A percentile compares a stretch with the other conserved stretches of the same genome.
Evolutionary conservation across 1,140 invertebrate species (phyloP).

Genomic region (Megalopta genalis): DNA sequence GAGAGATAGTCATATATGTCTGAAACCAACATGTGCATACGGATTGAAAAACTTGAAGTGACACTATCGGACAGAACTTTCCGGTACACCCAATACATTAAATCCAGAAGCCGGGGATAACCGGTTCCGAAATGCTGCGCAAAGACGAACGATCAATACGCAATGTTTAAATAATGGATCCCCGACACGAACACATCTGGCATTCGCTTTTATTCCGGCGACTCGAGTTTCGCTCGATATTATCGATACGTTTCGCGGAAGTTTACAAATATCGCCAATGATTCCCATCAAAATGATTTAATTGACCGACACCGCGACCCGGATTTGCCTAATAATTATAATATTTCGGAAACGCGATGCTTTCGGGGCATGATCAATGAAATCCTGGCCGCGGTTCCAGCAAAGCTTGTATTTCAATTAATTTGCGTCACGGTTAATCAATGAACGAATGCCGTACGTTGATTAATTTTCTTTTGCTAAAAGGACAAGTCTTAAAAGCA

Average conservation of each 20-base stretch:
- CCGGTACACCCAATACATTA: no score
- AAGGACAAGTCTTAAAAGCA: not conserved
- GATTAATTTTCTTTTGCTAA: no score
- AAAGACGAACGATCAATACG: no score
- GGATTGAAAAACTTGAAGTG: no score
- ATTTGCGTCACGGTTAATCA: not conserved
- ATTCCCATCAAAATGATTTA: constrained; percentile 3
- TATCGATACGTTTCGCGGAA: no score
- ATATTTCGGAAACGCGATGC: not conserved
- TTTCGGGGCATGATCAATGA: not conserved
- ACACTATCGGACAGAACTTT: no score
- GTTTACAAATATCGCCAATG: constrained; percentile 5
- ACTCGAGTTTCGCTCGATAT: not conserved
- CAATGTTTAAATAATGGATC: no score
- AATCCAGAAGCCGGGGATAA: no score
- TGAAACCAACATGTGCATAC: no score
- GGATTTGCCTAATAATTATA: not conserved
- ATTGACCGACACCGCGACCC: not conserved
- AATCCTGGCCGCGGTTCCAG: not conserved
- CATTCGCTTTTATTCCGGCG: not conserved
- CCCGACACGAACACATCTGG: not conserved
- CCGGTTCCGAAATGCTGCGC: no score
- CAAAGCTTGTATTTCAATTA: not conserved
- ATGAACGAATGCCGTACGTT: not conserved
- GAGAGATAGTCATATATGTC: no score